Percentiles rank a stretch among this genome's conserved stretches.
Conservation (phyloP, 2,888 invertebrate species). For the Euplagia quadripunctaria region DNA sequence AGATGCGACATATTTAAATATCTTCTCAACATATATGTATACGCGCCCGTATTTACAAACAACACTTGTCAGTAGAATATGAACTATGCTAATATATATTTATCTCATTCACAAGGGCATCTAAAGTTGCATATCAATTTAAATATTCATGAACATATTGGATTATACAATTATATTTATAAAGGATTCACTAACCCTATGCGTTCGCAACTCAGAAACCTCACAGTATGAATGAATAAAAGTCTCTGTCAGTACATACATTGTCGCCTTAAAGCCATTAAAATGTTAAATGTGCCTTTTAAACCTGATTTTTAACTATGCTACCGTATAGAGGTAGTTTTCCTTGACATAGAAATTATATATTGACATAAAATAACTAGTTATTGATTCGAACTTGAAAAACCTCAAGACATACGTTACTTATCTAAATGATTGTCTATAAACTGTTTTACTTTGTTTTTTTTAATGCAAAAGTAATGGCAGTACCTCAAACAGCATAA, state of each 20-base stretch:
- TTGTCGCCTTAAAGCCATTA: neutral
- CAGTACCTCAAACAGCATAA: constrained; percentile 5
- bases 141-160: neutral
- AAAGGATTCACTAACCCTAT: neutral
- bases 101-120: neutral
- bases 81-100: neutral
- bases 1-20: too few species aligned
- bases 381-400: constrained; percentile 26
- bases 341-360: constrained; percentile 20
- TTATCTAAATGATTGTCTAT: constrained; percentile 6
- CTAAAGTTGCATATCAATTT: neutral
- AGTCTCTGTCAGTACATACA: neutral
- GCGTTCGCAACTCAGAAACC: too few species aligned
- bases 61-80: neutral
- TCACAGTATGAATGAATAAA: neutral
- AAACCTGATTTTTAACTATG: neutral
- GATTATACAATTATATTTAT: neutral
- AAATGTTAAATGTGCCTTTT: neutral
- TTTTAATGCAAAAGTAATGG: neutral
- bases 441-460: neutral
- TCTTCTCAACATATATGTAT: too few species aligned
- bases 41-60: too few species aligned
- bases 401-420: constrained; percentile 13
- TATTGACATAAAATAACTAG: constrained; percentile 6
- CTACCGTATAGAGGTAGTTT: constrained; percentile 11